These are phyloP conservation scores for Apis laboriosa DNA, from an alignment of 1,140 invertebrate species.

Conservation along the genomic window DNA sequence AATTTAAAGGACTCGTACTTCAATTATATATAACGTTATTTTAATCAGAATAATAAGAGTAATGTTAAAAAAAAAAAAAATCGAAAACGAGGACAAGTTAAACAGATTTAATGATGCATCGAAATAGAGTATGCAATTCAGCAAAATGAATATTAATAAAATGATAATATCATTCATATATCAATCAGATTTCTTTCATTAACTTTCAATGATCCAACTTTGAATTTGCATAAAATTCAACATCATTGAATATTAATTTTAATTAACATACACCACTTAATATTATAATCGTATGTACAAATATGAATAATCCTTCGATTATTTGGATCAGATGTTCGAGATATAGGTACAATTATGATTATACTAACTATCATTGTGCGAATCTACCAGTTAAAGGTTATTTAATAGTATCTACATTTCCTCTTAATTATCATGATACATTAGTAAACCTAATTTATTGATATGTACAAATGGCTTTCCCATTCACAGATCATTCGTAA, in stretches of 20 bases:
- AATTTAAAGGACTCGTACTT: background rate
- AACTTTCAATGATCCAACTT: background rate
- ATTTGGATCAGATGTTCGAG: background rate
- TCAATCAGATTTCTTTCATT: background rate
- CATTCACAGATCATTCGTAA: no score
- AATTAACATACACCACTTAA: background rate
- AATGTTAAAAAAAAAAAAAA: background rate
- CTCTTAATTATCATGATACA: constrained; percentile 12
- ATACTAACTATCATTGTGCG: background rate
- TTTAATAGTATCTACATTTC: constrained; percentile 10
- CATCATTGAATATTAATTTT: background rate
- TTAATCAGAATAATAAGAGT: background rate
- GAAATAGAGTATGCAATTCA: background rate
- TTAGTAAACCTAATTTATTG: constrained; percentile 24
- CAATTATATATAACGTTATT: background rate
- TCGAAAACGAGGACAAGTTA: background rate
- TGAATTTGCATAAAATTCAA: background rate
- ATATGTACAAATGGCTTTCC: background rate
- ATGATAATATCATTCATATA: background rate
- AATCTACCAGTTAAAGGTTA: constrained; percentile 8
- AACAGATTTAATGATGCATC: background rate
- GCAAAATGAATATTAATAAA: background rate
- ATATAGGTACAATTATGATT: constrained; percentile 11
- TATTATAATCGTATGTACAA: background rate
- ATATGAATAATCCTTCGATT: constrained; percentile 10